phyloP scores from a whole-genome alignment of 2,113 vertebrate species.

The Aegithalos caudatus region DNA sequence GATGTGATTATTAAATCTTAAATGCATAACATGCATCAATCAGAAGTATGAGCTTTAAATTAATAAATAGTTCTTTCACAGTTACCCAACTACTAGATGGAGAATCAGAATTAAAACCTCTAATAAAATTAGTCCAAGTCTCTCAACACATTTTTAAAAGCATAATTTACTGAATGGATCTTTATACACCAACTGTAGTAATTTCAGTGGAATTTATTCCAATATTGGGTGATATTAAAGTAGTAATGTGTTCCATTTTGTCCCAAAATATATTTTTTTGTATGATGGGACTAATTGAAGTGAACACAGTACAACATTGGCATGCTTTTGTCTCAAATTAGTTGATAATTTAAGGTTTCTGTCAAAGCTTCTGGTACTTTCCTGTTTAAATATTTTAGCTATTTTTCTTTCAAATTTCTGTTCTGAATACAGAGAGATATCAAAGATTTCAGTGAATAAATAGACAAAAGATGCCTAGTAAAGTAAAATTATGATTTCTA shows the following conservation, averaged over 20 bases:
- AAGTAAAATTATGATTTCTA: not conserved
- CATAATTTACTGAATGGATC: not conserved
- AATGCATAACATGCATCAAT: conserved; percentile 24
- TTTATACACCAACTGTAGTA: not conserved
- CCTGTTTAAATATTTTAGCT: not conserved
- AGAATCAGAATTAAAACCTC: conserved; percentile 5
- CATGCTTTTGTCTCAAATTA: not conserved
- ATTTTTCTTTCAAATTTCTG: not conserved
- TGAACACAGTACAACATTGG: not conserved
- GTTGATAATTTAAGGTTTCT: not conserved
- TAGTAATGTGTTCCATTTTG: not conserved
- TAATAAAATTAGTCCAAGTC: conserved; percentile 19
- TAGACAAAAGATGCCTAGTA: not conserved
- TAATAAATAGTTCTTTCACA: conserved; percentile 55
- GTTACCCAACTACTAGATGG: not conserved
- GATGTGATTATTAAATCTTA: conserved; percentile 49
- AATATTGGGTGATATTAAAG: not conserved
- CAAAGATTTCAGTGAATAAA: not conserved
- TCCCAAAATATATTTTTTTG: not conserved
- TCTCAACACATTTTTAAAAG: not conserved
- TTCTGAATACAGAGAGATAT: not conserved
- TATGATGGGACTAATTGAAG: not conserved
- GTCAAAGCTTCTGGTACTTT: not conserved
- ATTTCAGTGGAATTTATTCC: not conserved
- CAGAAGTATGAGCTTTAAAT: conserved; percentile 24